phyloP scores from a whole-genome alignment of 2,888 invertebrate species.

The Idaea straminata region DNA sequence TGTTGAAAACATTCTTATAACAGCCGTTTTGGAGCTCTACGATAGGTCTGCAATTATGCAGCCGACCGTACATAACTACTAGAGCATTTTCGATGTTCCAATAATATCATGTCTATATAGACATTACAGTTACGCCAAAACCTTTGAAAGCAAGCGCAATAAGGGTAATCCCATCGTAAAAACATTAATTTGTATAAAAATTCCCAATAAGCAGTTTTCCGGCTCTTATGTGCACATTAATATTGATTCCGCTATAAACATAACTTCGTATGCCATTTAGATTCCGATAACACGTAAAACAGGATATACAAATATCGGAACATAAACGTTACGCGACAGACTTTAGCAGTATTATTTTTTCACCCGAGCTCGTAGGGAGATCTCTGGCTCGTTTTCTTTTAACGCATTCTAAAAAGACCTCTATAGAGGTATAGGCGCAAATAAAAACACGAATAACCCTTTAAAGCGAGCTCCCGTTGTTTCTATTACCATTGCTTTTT shows the following conservation, averaged over 20 bases:
- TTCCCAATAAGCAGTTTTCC: conserved; percentile 13
- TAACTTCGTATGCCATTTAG: conserved; percentile 24
- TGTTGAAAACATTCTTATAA: too few species aligned
- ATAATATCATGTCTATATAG: background rate
- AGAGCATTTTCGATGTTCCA: background rate
- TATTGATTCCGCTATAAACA: conserved; percentile 25
- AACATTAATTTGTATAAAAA: conserved; percentile 10
- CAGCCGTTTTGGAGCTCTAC: too few species aligned
- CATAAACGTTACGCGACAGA: conserved; percentile 39
- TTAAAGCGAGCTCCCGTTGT: conserved; percentile 65
- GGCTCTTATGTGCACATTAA: conserved; percentile 11
- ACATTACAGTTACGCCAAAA: background rate
- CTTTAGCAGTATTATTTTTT: conserved; percentile 48
- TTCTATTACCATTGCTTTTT: conserved; percentile 75
- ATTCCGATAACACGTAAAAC: conserved; percentile 33
- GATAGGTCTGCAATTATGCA: too few species aligned
- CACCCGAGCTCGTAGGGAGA: conserved; percentile 48
- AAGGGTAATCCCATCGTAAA: conserved; percentile 7
- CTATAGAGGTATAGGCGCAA: conserved; percentile 47
- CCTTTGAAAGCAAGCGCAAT: background rate
- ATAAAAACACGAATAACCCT: conserved; percentile 73
- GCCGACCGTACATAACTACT: too few species aligned
- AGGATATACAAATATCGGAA: conserved; percentile 37
- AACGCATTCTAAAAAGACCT: conserved; percentile 62
- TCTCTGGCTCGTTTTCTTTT: conserved; percentile 56